Evolutionary conservation across 2,888 invertebrate genomes (phyloP).

Genomic region (Drosophila helvetica): DNA sequence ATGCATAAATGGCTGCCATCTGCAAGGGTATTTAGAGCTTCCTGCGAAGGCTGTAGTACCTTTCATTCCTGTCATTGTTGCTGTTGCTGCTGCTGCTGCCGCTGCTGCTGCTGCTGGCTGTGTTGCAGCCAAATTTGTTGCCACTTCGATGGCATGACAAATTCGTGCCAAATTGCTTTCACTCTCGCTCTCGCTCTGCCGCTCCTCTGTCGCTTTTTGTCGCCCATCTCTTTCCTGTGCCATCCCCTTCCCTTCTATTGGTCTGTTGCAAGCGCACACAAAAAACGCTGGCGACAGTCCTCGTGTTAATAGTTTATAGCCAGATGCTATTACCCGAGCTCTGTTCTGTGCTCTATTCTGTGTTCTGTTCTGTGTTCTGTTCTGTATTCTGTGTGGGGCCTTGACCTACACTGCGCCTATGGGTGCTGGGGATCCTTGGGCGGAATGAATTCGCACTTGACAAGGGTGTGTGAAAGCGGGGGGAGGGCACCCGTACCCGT

Average conservation of each 20-base stretch:
- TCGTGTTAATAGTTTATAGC: slow-evolving; percentile 75
- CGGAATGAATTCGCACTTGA: slow-evolving; percentile 67
- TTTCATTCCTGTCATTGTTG: slow-evolving; percentile 42
- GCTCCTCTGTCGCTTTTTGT: slow-evolving; percentile 1
- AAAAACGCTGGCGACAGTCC: slow-evolving; percentile 41
- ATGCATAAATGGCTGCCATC: neutral
- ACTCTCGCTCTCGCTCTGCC: slow-evolving; percentile 23
- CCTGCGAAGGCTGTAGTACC: slow-evolving; percentile 36
- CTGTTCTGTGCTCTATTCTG: slow-evolving; percentile 20
- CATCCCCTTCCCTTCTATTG: slow-evolving; percentile 28
- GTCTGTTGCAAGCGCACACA: slow-evolving; percentile 23
- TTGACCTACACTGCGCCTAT: slow-evolving; percentile 66
- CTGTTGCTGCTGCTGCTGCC: slow-evolving; percentile 26
- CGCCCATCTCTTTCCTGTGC: neutral
- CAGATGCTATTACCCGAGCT: slow-evolving; percentile 61
- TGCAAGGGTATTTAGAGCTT: slow-evolving; percentile 1
- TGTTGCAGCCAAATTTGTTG: slow-evolving; percentile 62
- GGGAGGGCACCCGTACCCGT: no score
- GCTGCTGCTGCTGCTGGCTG: slow-evolving; percentile 29
- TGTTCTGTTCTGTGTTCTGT: neutral
- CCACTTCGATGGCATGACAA: slow-evolving; percentile 74
- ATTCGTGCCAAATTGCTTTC: slow-evolving; percentile 71
- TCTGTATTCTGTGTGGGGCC: slow-evolving; percentile 49
- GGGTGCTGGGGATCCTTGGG: slow-evolving; percentile 52
- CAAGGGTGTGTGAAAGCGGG: slow-evolving; percentile 16